Evolutionary conservation across 1,140 invertebrate genomes (phyloP).

Genomic region (Andrena cerasifolii): DNA sequence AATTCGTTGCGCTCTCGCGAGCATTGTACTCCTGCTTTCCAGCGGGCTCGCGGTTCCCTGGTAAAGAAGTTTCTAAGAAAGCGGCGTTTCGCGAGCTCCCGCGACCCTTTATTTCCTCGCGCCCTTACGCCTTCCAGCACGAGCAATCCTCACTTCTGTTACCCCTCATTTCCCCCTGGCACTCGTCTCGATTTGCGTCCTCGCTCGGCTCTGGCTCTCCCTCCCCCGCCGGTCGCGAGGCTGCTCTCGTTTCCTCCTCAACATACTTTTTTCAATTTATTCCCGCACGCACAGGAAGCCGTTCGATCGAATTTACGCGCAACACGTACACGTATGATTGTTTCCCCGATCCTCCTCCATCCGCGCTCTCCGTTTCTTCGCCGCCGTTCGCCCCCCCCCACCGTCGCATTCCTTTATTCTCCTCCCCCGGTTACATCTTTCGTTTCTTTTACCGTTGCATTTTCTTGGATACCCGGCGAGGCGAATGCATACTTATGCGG

Average conservation of each 20-base stretch:
- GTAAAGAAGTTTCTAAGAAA: constrained; percentile 59
- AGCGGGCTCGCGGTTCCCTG: constrained; percentile 15
- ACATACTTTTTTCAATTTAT: constrained; percentile 42
- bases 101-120: constrained; percentile 61
- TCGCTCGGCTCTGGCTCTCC: neutral
- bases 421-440: constrained; percentile 28
- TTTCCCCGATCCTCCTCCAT: constrained; percentile 4
- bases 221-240: no score
- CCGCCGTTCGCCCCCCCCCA: neutral
- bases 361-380: no score
- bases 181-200: neutral
- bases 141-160: constrained; percentile 32
- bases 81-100: constrained; percentile 57
- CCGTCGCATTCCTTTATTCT: constrained; percentile 16
- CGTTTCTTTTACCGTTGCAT: constrained; percentile 16
- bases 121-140: constrained; percentile 45
- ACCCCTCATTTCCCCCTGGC: constrained; percentile 4
- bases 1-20: constrained; percentile 54
- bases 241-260: constrained; percentile 7
- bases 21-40: constrained; percentile 39
- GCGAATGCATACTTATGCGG: constrained; percentile 53
- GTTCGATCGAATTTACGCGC: constrained; percentile 35
- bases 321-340: constrained; percentile 11
- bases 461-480: constrained; percentile 46
- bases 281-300: neutral